These are phyloP conservation scores for Channa striata DNA, from an alignment of 2,797 vertebrate species.

Conservation along the genomic window DNA sequence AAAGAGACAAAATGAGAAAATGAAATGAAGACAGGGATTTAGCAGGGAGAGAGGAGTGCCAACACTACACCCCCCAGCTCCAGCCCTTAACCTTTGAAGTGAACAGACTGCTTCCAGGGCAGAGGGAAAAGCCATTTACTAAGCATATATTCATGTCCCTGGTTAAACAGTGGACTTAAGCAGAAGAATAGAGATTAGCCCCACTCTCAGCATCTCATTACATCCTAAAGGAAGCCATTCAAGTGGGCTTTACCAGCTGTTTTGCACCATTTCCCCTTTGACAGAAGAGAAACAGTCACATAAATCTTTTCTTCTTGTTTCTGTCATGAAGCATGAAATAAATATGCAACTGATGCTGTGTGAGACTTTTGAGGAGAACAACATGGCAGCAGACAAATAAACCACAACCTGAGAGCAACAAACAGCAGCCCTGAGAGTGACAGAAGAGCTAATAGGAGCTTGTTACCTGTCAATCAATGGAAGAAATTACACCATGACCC, in stretches of 20 bases:
- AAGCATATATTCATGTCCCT: slow-evolving; percentile 74
- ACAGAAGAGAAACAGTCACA: slow-evolving; percentile 34
- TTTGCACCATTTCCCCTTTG: slow-evolving; percentile 42
- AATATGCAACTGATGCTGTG: slow-evolving; percentile 26
- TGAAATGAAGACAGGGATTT: slow-evolving; percentile 73
- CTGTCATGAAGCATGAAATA: slow-evolving; percentile 40
- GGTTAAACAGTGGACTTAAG: slow-evolving; percentile 73
- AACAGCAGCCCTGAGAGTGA: slow-evolving; percentile 59
- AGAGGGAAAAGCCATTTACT: slow-evolving; percentile 69
- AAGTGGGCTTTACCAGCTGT: slow-evolving; percentile 69
- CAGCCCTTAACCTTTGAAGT: slow-evolving; percentile 72
- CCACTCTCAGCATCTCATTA: slow-evolving; percentile 80
- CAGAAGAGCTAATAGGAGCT: slow-evolving; percentile 70
- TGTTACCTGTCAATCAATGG: slow-evolving; percentile 76
- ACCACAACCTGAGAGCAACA: slow-evolving; percentile 32
- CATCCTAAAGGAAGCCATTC: slow-evolving; percentile 78
- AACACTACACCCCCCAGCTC: slow-evolving; percentile 18
- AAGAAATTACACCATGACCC: slow-evolving; percentile 48
- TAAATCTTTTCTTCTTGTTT: slow-evolving; percentile 28
- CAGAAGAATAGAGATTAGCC: slow-evolving; percentile 79
- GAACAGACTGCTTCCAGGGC: slow-evolving; percentile 78
- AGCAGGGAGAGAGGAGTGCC: slow-evolving; percentile 25
- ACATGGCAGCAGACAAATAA: slow-evolving; percentile 29
- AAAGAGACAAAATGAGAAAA: slow-evolving; percentile 59
- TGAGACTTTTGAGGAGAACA: slow-evolving; percentile 23